phyloP scores from a whole-genome alignment of 2,888 invertebrate species.

The Amiota minor region DNA sequence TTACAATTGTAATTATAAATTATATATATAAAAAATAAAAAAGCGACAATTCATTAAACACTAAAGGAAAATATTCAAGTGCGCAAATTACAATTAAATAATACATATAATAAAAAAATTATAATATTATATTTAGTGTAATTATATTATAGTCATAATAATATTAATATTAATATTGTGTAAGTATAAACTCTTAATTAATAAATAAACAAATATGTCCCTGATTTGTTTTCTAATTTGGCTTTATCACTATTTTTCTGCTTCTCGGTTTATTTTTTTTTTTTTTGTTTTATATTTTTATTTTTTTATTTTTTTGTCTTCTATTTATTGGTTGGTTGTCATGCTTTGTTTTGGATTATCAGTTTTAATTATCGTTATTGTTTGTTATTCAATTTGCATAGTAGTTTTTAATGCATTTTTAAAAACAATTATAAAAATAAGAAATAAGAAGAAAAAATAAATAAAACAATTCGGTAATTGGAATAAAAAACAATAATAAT shows the following conservation, averaged over 20 bases:
- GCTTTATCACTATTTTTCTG: constrained; percentile 58
- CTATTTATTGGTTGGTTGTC: constrained; percentile 28
- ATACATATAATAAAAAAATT: constrained; percentile 15
- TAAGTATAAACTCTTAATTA: constrained; percentile 35
- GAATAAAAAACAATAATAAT: constrained; percentile 16
- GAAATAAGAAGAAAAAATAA: constrained; percentile 41
- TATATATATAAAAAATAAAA: constrained; percentile 16
- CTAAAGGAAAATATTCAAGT: not conserved
- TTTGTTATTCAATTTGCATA: constrained; percentile 27
- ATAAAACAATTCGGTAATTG: not conserved
- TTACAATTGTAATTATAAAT: not conserved
- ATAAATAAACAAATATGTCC: constrained; percentile 39
- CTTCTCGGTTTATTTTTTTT: constrained; percentile 37
- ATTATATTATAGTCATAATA: constrained; percentile 15
- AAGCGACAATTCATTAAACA: not conserved
- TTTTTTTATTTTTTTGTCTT: constrained; percentile 27
- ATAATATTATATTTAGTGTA: constrained; percentile 5
- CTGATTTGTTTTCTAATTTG: constrained; percentile 36
- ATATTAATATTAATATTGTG: constrained; percentile 35
- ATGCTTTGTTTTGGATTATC: constrained; percentile 11
- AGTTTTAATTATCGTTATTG: constrained; percentile 12
- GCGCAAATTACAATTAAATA: not conserved
- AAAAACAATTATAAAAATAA: constrained; percentile 6
- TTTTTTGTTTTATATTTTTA: constrained; percentile 40
- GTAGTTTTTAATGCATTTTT: constrained; percentile 11